Percentiles rank a stretch among this genome's conserved stretches.
phyloP scores from a whole-genome alignment of 2,888 invertebrate genomes.

The Gordius sp. region DNA sequence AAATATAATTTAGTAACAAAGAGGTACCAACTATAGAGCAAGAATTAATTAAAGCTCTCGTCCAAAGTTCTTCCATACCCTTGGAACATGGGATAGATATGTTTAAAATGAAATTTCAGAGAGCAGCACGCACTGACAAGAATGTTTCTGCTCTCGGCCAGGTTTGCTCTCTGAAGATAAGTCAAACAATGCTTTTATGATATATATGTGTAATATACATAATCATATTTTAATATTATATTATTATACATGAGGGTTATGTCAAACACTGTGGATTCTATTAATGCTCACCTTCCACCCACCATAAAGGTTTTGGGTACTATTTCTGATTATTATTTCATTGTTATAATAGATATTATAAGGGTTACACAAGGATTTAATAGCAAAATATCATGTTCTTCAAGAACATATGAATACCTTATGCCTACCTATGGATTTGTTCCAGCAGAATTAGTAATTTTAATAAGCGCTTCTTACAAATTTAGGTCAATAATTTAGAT shows the following conservation, averaged over 20 bases:
- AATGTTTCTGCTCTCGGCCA: conserved; percentile 14
- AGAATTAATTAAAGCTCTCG: neutral
- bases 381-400: conserved; percentile 7
- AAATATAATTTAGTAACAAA: conserved; percentile 6
- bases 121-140: conserved; percentile 14
- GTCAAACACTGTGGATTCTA: neutral
- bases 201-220: neutral
- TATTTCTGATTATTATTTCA: neutral
- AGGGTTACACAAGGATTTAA: conserved; percentile 10
- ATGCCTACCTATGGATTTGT: conserved; percentile 4
- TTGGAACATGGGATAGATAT: conserved; percentile 3
- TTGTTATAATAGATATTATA: neutral
- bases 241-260: neutral
- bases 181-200: neutral
- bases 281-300: neutral
- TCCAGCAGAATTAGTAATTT: neutral
- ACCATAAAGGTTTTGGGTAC: neutral
- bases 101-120: conserved; percentile 13
- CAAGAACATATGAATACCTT: conserved; percentile 8
- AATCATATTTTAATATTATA: neutral
- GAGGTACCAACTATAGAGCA: conserved; percentile 1
- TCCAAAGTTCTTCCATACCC: neutral
- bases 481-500: too few species aligned
- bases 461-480: too few species aligned
- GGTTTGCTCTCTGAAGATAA: conserved; percentile 15